Percentiles rank a stretch among this genome's conserved stretches.
phyloP scores from a whole-genome alignment of 2,888 invertebrate species.

The Agrotis clavis region DNA sequence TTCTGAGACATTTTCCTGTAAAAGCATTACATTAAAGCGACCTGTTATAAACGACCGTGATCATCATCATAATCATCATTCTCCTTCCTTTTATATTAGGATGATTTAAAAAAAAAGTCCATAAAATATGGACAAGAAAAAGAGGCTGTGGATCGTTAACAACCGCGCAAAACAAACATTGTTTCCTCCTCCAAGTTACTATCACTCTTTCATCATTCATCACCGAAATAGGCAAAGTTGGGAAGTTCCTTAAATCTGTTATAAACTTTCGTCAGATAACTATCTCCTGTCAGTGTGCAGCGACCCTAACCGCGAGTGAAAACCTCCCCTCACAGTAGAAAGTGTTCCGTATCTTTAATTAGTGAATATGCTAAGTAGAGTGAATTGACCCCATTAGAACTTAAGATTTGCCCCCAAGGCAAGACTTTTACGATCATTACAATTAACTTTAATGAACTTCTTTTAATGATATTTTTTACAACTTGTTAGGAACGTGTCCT shows the following conservation, averaged over 20 bases:
- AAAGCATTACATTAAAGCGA: background rate
- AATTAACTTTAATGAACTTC: constrained; percentile 60
- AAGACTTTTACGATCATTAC: constrained; percentile 46
- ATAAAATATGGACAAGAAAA: no score
- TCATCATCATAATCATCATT: no score
- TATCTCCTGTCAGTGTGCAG: constrained; percentile 19
- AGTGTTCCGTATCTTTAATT: constrained; percentile 79
- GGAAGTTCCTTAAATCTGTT: background rate
- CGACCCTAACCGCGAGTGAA: constrained; percentile 16
- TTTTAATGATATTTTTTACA: constrained; percentile 59
- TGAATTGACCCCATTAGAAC: constrained; percentile 64
- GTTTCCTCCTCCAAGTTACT: no score
- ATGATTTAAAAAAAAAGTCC: no score
- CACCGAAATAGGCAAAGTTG: constrained; percentile 1
- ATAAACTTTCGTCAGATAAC: constrained; percentile 3
- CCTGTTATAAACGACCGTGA: background rate
- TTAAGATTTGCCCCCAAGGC: constrained; percentile 62
- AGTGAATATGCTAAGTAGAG: constrained; percentile 80
- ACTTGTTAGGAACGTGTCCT: constrained; percentile 43
- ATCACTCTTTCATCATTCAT: background rate
- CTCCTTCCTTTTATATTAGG: no score
- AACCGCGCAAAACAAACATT: no score
- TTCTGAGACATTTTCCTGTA: background rate
- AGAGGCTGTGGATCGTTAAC: no score
- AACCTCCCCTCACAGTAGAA: constrained; percentile 20